phyloP scores from a whole-genome alignment of 2,888 invertebrate genomes.

The Ormyrus labotus region DNA sequence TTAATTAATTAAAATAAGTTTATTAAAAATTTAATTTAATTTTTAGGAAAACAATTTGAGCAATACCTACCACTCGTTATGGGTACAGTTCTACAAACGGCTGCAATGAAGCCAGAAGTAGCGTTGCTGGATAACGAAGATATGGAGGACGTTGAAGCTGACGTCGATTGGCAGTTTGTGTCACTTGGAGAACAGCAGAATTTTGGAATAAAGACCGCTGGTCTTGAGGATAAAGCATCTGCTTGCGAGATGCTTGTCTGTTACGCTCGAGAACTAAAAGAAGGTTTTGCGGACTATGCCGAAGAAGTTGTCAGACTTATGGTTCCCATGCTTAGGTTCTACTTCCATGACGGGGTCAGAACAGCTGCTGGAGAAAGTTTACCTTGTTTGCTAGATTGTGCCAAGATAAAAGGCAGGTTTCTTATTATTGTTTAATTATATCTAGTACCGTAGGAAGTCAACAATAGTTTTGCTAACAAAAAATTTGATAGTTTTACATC shows the following conservation, averaged over 20 bases:
- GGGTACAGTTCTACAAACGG: slow-evolving; percentile 94
- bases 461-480: slow-evolving; percentile 22
- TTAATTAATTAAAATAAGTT: no score
- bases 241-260: slow-evolving; percentile 98
- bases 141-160: slow-evolving; percentile 88
- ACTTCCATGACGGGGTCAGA: slow-evolving; percentile 95
- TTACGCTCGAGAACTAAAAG: slow-evolving; percentile 94
- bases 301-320: slow-evolving; percentile 89
- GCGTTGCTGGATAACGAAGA: slow-evolving; percentile 92
- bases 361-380: slow-evolving; percentile 94
- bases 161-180: slow-evolving; percentile 96
- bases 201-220: slow-evolving; percentile 94
- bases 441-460: slow-evolving; percentile 48
- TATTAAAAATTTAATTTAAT: slow-evolving; percentile 7
- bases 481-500: slow-evolving; percentile 26
- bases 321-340: slow-evolving; percentile 94
- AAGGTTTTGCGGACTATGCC: slow-evolving; percentile 83
- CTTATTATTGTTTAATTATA: slow-evolving; percentile 13
- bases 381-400: slow-evolving; percentile 92
- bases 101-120: slow-evolving; percentile 95
- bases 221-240: slow-evolving; percentile 96
- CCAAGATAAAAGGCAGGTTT: slow-evolving; percentile 83
- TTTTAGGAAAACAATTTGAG: slow-evolving; percentile 86
- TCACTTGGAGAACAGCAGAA: slow-evolving; percentile 95
- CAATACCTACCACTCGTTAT: slow-evolving; percentile 96